Evolutionary conservation across 2,888 invertebrate genomes (phyloP).

Genomic region (Brachypalpus laphriformis): DNA sequence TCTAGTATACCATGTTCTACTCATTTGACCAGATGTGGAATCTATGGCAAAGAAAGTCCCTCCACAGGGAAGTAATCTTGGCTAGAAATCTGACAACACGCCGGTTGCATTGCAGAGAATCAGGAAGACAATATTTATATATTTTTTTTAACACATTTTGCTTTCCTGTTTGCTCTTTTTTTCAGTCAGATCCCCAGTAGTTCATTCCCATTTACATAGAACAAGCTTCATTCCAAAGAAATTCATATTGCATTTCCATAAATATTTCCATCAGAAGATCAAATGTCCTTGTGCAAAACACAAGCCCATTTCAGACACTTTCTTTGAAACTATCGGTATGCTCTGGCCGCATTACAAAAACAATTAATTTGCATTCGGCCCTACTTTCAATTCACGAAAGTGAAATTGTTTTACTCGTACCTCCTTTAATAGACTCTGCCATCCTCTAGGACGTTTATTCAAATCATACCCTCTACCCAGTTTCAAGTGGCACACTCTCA

Average conservation of each 20-base stretch:
- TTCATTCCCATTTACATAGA: too few species aligned
- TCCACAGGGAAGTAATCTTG: too few species aligned
- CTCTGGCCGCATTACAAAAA: not conserved
- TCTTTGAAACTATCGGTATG: not conserved
- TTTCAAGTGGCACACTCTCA: not conserved
- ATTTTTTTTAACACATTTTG: too few species aligned
- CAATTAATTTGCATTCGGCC: constrained; percentile 48
- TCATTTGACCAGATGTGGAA: too few species aligned
- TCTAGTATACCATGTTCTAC: too few species aligned
- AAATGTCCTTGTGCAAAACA: not conserved
- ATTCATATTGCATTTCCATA: not conserved
- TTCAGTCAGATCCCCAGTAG: too few species aligned
- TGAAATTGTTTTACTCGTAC: constrained; percentile 41
- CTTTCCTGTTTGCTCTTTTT: too few species aligned
- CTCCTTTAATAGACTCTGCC: not conserved
- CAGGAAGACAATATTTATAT: too few species aligned
- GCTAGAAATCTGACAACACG: too few species aligned
- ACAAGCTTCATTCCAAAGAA: not conserved
- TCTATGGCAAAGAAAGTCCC: too few species aligned
- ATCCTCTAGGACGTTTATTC: constrained; percentile 21
- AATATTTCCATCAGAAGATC: not conserved
- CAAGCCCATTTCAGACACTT: not conserved
- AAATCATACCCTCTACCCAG: constrained; percentile 13
- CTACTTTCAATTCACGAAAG: constrained; percentile 39
- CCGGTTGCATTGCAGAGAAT: too few species aligned